Evolutionary conservation across 2,888 invertebrate species (phyloP), one percentile per base, ranked within the genome.

Genomic region (Cephus rjabovi): DNA sequence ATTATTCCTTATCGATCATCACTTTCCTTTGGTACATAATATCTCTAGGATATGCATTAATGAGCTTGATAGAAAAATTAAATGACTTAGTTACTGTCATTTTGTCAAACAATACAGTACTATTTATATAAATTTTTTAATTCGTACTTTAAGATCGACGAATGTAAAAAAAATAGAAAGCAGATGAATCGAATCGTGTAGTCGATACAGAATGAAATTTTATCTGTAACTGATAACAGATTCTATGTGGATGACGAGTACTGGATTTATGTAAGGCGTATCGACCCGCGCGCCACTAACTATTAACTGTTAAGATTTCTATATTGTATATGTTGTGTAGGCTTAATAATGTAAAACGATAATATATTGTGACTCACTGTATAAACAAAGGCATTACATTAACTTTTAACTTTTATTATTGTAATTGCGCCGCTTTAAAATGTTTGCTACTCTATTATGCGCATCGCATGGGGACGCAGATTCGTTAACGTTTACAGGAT

Each of bases 301-400:
- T 90, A 91, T 88, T 90, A 89, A 85, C 81, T 86, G 81, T 83
- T 90, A 90, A 89, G 88, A 81, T 84, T 85, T 85, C 82, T 84
- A 83, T 84, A 86, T 82, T 87, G 87, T 88, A 87, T 86, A 87
- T 86, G 87, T 89, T 86, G 82, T 81, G 82, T 84, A 86, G 82
- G 80, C 86, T 86, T 87, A 87, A 86, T 86, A 85, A 84, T 84
- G 84, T 89, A 89, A 86, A 88, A 83, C 84, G 84, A 87, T 82
- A 82, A 88, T 87, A 87, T 87, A 87, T 88, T 88, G 87, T 82
- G 83, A 88, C 85, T 87, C 87, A 89, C 81, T 89, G 89, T 89
- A 89, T 89, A 89, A 89, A 89, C 84, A 87, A 90, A 88, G 90
- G 89, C 90, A 90, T 90, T 90, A 91, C 83, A 85, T 75, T 83